Evolutionary conservation across 2,113 vertebrate genomes (phyloP), one percentile per base, ranked within the genome.

Genomic region (Seriola rivoliana): DNA sequence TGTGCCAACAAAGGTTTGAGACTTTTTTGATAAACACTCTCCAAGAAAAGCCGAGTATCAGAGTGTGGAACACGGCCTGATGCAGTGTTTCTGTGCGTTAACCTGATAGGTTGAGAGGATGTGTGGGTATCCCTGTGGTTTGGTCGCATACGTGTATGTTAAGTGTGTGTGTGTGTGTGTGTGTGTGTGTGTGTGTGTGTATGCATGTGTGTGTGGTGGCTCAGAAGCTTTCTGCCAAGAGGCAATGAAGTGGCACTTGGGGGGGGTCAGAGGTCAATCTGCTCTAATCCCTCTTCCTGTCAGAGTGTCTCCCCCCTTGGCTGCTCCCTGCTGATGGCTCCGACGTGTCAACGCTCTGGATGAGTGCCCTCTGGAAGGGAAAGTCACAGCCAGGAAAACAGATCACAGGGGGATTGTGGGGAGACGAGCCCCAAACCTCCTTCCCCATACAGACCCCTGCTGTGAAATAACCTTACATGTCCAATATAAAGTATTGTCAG

Each of bases 1-100:
- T 99, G 98, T 89, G 97, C 98, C 77, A 99, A 99, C 94, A 99
- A 99, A 98, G 98, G 98, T 99, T 91, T 38, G 96, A 81, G 86
- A 85, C 65, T 54, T 77, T 29, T 82, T 78, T 80, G 78, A 88
- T 79, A 69, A 90, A 83, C 65, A 71, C 64, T 78, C 62, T n/a
- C 57, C 38, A 59, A 29, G 71, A 80, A 75, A 73, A 70, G 44
- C 55, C 23, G 29, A 2, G 25, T 81, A 57, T 85, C 40, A 66
- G 55, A 64, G 75, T 69, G 67, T 59, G 4, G 17, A 62, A 55
- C n/a, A 16, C 7, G 40, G 4, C 46, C 50, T 64, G 62, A 76
- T 75, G 78, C 23, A 19, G 36, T 3, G 23, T 58, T 64, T 70
- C 60, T 75, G 50, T 40, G 3, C 46, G 64, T 57, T 64, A 25